Evolutionary conservation across 2,888 invertebrate species (phyloP).

Genomic region (Platerodrilus igneus): DNA sequence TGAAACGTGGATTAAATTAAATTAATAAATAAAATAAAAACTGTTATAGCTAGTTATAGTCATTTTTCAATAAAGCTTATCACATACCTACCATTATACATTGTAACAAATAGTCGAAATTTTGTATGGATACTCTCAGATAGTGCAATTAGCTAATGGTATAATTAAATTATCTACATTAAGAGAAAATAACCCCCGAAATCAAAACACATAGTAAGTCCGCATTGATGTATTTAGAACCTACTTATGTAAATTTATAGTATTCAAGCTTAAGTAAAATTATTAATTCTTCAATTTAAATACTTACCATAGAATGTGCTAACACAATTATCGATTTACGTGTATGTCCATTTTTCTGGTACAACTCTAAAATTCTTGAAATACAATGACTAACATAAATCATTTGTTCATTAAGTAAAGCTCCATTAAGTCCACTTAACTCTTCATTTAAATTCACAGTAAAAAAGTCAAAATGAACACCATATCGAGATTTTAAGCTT

Average conservation of each 20-base stretch:
- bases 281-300: conserved; percentile 4
- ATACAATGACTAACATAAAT: conserved; percentile 68
- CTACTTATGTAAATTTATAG: conserved; percentile 3
- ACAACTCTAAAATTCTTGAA: conserved; percentile 68
- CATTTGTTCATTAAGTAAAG: conserved; percentile 72
- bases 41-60: too few species aligned
- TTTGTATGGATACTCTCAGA: too few species aligned
- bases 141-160: too few species aligned
- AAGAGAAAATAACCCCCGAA: too few species aligned
- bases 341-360: conserved; percentile 43
- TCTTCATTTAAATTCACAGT: conserved; percentile 88
- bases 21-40: too few species aligned
- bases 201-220: not conserved
- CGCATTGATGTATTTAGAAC: not conserved
- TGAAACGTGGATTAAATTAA: too few species aligned
- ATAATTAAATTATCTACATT: too few species aligned
- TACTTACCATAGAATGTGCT: conserved; percentile 90
- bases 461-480: conserved; percentile 88
- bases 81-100: too few species aligned
- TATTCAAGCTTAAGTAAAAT: conserved; percentile 1
- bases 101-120: too few species aligned
- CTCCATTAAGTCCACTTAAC: conserved; percentile 81
- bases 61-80: too few species aligned
- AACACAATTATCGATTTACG: conserved; percentile 71
- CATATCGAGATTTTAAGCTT: conserved; percentile 61